phyloP scores from a whole-genome alignment of 2,113 vertebrate species.

The Steatornis caripensis region DNA sequence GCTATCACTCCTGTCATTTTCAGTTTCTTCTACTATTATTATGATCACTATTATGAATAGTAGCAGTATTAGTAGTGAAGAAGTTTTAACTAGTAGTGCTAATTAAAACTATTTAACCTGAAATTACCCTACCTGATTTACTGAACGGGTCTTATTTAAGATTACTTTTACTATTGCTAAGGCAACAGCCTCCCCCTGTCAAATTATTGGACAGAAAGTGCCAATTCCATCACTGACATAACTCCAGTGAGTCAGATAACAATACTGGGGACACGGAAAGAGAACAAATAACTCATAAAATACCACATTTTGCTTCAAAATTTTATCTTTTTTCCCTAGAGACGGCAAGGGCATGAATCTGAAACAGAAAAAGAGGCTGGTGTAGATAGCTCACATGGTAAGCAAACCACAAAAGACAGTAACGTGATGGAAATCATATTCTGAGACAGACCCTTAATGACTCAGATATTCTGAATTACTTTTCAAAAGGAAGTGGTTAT shows the following conservation, averaged over 20 bases:
- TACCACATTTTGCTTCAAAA: neutral
- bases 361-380: neutral
- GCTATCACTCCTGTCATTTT: neutral
- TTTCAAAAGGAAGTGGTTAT: slow-evolving; percentile 35
- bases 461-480: slow-evolving; percentile 36
- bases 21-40: neutral
- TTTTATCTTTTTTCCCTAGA: neutral
- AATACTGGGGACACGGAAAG: neutral
- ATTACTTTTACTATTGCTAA: neutral
- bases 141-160: neutral
- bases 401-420: neutral
- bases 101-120: neutral
- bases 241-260: neutral
- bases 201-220: neutral
- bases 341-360: neutral
- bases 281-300: neutral
- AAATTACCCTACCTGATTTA: neutral
- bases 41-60: no score
- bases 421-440: neutral
- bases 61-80: neutral
- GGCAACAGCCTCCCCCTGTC: neutral
- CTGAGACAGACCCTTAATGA: neutral
- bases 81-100: neutral
- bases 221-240: neutral
- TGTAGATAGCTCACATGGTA: neutral